These are phyloP conservation scores for Drosophila rellima DNA, from an alignment of 2,888 invertebrate genomes.

Conservation along the genomic window DNA sequence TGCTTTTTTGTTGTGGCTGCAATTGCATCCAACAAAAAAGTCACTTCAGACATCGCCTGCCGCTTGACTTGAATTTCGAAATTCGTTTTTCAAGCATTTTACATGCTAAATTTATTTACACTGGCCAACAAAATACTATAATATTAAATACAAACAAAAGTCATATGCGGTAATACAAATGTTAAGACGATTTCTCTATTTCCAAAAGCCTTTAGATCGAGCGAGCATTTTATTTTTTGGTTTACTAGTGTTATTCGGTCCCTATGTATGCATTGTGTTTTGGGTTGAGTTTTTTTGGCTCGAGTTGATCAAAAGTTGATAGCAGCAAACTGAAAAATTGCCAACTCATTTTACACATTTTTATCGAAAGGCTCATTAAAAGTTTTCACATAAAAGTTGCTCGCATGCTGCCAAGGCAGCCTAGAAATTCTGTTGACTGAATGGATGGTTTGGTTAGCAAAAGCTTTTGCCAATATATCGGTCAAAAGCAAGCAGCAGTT, in stretches of 20 bases:
- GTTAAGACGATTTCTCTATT: too few relatives aligned
- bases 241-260: slow-evolving; percentile 11
- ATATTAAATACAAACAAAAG: too few relatives aligned
- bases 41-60: slow-evolving; percentile 31
- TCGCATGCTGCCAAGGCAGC: slow-evolving; percentile 22
- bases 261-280: slow-evolving; percentile 25
- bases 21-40: slow-evolving; percentile 36
- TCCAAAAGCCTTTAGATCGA: too few relatives aligned
- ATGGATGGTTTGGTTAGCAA: slow-evolving; percentile 3
- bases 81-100: slow-evolving; percentile 23
- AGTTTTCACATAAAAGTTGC: slow-evolving; percentile 67
- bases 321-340: slow-evolving; percentile 15
- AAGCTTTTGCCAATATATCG: slow-evolving; percentile 27
- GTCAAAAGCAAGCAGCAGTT: slow-evolving; percentile 27
- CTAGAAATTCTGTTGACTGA: slow-evolving; percentile 26
- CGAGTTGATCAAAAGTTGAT: slow-evolving; percentile 17
- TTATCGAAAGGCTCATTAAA: slow-evolving; percentile 71
- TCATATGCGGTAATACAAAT: too few relatives aligned
- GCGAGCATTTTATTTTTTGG: too few relatives aligned
- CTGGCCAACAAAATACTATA: too few relatives aligned
- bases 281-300: slow-evolving; percentile 10
- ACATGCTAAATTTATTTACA: slow-evolving; percentile 52
- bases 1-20: slow-evolving; percentile 34
- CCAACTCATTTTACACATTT: slow-evolving; percentile 53
- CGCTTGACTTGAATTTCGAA: slow-evolving; percentile 36